phyloP scores from a whole-genome alignment of 2,888 invertebrate species.

The Cistogaster globosa region DNA sequence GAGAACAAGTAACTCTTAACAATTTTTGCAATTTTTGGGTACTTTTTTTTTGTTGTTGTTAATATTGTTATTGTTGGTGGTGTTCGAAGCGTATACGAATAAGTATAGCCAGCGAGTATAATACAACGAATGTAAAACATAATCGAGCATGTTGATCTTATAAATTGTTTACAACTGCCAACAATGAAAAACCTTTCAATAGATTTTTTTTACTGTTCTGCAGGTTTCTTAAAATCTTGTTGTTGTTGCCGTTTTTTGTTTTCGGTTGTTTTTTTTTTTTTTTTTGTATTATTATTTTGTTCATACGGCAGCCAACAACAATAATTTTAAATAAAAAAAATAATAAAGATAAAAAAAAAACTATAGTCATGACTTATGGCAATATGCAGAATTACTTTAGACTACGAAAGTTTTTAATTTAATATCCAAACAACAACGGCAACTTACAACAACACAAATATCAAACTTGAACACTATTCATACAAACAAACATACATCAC shows the following conservation, averaged over 20 bases:
- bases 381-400: slow-evolving; percentile 72
- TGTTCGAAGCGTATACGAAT: slow-evolving; percentile 52
- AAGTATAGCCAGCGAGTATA: slow-evolving; percentile 57
- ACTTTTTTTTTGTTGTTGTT: slow-evolving; percentile 7
- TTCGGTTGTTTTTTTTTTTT: too few relatives aligned
- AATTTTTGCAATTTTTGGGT: slow-evolving; percentile 36
- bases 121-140: slow-evolving; percentile 71
- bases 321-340: slow-evolving; percentile 63
- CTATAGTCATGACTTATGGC: slow-evolving; percentile 71
- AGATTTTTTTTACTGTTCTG: slow-evolving; percentile 66
- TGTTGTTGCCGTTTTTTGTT: too few relatives aligned
- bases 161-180: slow-evolving; percentile 71
- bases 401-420: slow-evolving; percentile 72
- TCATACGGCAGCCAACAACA: slow-evolving; percentile 68
- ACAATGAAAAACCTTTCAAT: slow-evolving; percentile 72
- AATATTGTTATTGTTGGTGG: slow-evolving; percentile 1
- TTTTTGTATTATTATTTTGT: slow-evolving; percentile 45
- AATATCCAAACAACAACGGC: slow-evolving; percentile 63
- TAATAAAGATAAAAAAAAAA: neutral
- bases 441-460: slow-evolving; percentile 41
- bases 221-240: slow-evolving; percentile 60
- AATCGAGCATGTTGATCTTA: slow-evolving; percentile 68
- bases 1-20: slow-evolving; percentile 62
- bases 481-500: slow-evolving; percentile 14
- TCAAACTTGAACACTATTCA: slow-evolving; percentile 33